Evolutionary conservation across 2,888 invertebrate genomes (phyloP).

Genomic region (Gisinianus flammeolus): DNA sequence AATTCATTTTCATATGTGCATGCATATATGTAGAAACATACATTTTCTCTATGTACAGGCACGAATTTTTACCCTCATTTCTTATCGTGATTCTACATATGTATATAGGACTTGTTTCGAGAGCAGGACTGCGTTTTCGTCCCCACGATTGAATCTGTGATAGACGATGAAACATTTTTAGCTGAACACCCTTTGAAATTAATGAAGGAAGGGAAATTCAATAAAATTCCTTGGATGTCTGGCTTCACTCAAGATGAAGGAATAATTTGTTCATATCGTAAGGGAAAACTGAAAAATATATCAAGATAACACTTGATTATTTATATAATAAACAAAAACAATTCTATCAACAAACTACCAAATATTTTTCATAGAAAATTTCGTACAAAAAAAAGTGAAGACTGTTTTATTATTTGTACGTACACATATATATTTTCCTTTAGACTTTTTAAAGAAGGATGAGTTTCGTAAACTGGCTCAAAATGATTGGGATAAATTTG

Average conservation of each 20-base stretch:
- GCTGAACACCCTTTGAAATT: constrained; percentile 48
- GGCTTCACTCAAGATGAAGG: constrained; percentile 54
- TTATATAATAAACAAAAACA: too few species aligned
- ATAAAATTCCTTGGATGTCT: constrained; percentile 49
- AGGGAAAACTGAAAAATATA: background rate
- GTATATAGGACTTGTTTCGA: background rate
- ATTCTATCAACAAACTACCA: background rate
- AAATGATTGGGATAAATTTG: constrained; percentile 27
- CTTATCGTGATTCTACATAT: background rate
- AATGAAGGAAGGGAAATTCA: constrained; percentile 45
- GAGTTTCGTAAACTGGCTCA: constrained; percentile 8
- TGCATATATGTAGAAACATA: background rate
- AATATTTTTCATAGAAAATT: background rate
- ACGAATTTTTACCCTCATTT: background rate
- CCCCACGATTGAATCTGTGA: constrained; percentile 50
- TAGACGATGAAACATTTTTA: constrained; percentile 50
- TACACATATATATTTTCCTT: background rate
- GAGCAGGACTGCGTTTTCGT: constrained; percentile 39
- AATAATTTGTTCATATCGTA: constrained; percentile 34
- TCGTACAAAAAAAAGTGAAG: background rate
- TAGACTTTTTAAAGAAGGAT: constrained; percentile 22
- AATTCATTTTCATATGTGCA: background rate
- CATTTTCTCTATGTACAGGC: too few species aligned
- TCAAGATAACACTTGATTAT: too few species aligned
- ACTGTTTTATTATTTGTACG: background rate